Percentiles rank a stretch among this genome's conserved stretches.
These are phyloP conservation scores for Sardinella longiceps DNA, from an alignment of 2,797 vertebrate genomes.

Conservation along the genomic window DNA sequence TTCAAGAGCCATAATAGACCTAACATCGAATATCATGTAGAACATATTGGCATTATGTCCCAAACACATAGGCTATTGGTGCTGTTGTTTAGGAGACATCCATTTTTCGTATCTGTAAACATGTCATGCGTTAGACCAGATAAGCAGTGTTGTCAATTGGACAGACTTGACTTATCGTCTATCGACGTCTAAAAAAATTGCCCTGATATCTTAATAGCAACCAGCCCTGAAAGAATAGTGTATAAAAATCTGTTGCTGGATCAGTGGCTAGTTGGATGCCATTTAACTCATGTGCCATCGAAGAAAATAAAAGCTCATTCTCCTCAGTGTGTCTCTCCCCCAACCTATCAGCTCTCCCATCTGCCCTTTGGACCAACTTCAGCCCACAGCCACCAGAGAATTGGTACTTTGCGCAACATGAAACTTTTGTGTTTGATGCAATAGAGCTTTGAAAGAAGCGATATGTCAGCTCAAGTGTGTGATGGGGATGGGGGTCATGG, in stretches of 20 bases:
- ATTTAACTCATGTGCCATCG: slow-evolving; percentile 25
- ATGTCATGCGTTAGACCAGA: too few relatives aligned
- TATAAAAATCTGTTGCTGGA: not conserved
- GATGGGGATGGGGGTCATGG: not conserved
- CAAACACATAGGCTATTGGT: too few relatives aligned
- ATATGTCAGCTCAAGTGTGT: slow-evolving; percentile 24
- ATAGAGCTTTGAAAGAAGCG: slow-evolving; percentile 10
- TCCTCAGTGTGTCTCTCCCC: not conserved
- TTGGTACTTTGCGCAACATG: not conserved
- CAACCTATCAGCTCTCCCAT: slow-evolving; percentile 22
- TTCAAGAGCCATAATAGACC: not conserved
- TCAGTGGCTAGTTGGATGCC: slow-evolving; percentile 14
- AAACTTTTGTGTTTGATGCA: slow-evolving; percentile 18
- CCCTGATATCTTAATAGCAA: not conserved
- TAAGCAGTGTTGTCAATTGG: not conserved
- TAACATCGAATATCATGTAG: too few relatives aligned
- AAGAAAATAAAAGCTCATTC: slow-evolving; percentile 10
- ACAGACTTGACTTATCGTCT: too few relatives aligned
- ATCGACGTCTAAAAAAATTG: not conserved
- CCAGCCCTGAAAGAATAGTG: not conserved
- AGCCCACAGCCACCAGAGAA: not conserved
- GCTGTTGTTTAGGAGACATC: not conserved
- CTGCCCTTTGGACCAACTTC: slow-evolving; percentile 12
- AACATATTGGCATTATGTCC: too few relatives aligned
- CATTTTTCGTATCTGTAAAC: not conserved